These are phyloP conservation scores for Carcina quercana DNA, from an alignment of 2,888 invertebrate species.

Conservation along the genomic window DNA sequence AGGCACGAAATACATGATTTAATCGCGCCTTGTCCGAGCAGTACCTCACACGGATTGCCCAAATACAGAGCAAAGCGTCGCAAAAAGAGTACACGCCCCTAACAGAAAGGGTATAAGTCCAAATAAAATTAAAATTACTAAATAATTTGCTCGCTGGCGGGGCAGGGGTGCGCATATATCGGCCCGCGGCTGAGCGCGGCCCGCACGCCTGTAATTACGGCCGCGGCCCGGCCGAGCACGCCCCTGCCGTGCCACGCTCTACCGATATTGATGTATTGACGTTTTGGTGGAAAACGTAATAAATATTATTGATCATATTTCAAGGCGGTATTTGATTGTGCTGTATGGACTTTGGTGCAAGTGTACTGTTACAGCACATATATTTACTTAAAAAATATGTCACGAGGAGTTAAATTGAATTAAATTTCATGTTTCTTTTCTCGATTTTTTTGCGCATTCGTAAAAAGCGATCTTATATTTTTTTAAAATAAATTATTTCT, in stretches of 20 bases:
- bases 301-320: constrained; percentile 30
- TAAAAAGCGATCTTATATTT: too few species aligned
- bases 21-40: background rate
- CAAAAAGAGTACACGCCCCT: constrained; percentile 31
- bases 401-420: too few species aligned
- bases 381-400: too few species aligned
- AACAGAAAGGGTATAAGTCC: constrained; percentile 46
- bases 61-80: constrained; percentile 33
- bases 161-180: constrained; percentile 43
- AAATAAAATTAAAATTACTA: constrained; percentile 36
- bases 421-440: too few species aligned
- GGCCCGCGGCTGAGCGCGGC: constrained; percentile 57
- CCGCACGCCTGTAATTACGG: constrained; percentile 59
- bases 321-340: constrained; percentile 12
- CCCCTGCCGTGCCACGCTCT: constrained; percentile 39
- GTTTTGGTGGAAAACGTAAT: constrained; percentile 33
- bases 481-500: too few species aligned
- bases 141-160: constrained; percentile 56
- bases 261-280: constrained; percentile 62
- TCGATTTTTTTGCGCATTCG: too few species aligned
- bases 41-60: constrained; percentile 42
- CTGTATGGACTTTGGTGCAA: constrained; percentile 2
- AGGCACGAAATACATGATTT: background rate
- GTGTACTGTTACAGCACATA: too few species aligned
- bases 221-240: constrained; percentile 43